These are phyloP conservation scores for Burhinus oedicnemus DNA, from an alignment of 2,113 vertebrate species.

Conservation along the genomic window DNA sequence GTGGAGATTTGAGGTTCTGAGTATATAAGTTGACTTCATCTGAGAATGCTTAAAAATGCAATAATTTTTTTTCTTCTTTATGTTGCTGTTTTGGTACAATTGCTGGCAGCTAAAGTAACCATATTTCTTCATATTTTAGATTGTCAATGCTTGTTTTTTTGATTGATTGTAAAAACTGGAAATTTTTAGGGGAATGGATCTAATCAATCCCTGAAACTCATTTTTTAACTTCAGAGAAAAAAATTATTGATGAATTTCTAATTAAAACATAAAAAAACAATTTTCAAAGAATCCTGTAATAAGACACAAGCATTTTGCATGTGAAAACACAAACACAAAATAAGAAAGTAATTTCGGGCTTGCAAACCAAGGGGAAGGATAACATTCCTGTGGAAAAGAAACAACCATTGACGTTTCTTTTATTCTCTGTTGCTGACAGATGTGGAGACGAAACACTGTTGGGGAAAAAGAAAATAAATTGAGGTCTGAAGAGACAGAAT, in stretches of 20 bases:
- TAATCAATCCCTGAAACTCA: slow-evolving; percentile 29
- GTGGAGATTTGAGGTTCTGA: not conserved
- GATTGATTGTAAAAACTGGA: slow-evolving; percentile 53
- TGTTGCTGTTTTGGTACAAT: slow-evolving; percentile 50
- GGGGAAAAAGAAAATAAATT: too few relatives aligned
- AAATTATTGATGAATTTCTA: not conserved
- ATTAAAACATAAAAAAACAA: not conserved
- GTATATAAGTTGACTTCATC: not conserved
- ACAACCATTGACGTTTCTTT: not conserved
- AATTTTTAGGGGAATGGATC: not conserved
- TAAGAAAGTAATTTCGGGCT: not conserved
- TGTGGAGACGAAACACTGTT: not conserved
- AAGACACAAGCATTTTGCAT: not conserved
- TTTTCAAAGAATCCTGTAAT: not conserved
- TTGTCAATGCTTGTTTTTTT: slow-evolving; percentile 3
- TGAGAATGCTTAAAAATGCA: not conserved
- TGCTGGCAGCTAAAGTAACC: slow-evolving; percentile 36
- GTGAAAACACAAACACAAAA: not conserved
- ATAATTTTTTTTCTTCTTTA: not conserved
- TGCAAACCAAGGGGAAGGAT: not conserved
- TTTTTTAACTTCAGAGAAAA: not conserved
- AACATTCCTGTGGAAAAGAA: not conserved
- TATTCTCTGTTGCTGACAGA: not conserved
- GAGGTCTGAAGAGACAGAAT: not conserved
- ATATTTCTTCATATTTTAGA: slow-evolving; percentile 54